Evolutionary conservation across 2,797 vertebrate genomes (phyloP).

Genomic region (Acrocephalus scirpaceus): DNA sequence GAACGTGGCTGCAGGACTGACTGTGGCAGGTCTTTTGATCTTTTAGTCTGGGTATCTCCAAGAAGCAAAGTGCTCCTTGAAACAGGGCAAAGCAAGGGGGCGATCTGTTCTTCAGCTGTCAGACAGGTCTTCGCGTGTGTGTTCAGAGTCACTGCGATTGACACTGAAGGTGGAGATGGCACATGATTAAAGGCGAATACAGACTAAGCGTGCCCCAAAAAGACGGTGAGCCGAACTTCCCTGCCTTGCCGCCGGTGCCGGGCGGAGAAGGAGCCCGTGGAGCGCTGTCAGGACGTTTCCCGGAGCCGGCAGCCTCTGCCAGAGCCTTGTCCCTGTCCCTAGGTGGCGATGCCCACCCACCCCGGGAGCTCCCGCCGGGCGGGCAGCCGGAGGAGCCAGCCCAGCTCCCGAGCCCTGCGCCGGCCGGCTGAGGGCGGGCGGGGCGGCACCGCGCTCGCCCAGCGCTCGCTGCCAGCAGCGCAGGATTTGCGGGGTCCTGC

Average conservation of each 20-base stretch:
- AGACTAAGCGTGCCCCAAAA: neutral
- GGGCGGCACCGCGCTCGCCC: too few species aligned
- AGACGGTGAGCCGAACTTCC: neutral
- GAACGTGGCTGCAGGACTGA: neutral
- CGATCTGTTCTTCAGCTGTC: neutral
- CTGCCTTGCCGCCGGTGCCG: neutral
- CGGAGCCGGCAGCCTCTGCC: neutral
- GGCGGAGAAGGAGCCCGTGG: fast-evolving
- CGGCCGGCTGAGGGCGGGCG: too few species aligned
- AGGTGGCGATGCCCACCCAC: neutral
- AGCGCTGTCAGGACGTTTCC: neutral
- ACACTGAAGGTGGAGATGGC: neutral
- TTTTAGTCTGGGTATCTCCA: neutral
- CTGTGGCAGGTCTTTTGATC: neutral
- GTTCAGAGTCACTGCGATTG: too few species aligned
- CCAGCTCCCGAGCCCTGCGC: neutral
- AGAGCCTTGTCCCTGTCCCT: neutral
- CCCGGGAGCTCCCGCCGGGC: neutral
- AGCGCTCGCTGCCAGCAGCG: neutral
- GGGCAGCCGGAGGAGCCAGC: too few species aligned
- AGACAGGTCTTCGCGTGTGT: too few species aligned
- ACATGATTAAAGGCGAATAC: neutral
- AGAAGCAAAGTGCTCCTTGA: neutral
- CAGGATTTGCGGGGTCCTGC: neutral
- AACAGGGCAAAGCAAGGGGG: neutral